Evolutionary conservation across 1,140 invertebrate species (phyloP).

Genomic region (Apis dorsata): DNA sequence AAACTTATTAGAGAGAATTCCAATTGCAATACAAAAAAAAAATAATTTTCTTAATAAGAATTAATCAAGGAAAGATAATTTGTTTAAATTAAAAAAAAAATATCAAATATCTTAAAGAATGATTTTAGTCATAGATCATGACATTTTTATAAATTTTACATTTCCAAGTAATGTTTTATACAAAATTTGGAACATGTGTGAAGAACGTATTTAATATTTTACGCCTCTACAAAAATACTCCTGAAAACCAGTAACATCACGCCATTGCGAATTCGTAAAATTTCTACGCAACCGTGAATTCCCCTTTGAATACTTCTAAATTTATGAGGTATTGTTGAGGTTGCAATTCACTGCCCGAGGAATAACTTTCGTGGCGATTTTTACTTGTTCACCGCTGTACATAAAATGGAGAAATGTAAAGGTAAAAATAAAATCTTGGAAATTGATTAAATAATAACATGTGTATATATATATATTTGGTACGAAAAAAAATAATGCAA

Average conservation of each 20-base stretch:
- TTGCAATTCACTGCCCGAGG: slow-evolving; percentile 22
- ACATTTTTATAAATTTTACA: not conserved
- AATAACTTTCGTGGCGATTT: slow-evolving; percentile 28
- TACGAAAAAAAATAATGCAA: too few species aligned
- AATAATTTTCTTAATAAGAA: too few species aligned
- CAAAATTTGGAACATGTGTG: not conserved
- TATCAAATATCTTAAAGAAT: too few species aligned
- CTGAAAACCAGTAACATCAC: not conserved
- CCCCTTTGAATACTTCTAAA: slow-evolving; percentile 1
- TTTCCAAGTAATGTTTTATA: not conserved
- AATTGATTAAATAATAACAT: not conserved
- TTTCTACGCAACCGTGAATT: slow-evolving; percentile 7
- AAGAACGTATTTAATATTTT: slow-evolving; percentile 10
- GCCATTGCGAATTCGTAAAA: slow-evolving; percentile 20
- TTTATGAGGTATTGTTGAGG: slow-evolving; percentile 9
- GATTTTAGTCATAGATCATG: not conserved
- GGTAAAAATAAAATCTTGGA: slow-evolving; percentile 3
- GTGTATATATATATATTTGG: not conserved
- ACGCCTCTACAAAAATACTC: not conserved
- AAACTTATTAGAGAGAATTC: too few species aligned
- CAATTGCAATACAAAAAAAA: too few species aligned
- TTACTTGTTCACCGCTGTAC: not conserved
- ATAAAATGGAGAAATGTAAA: not conserved
- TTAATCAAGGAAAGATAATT: too few species aligned
- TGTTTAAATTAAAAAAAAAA: too few species aligned